Percentiles rank a stretch among this genome's conserved stretches.
phyloP scores from a whole-genome alignment of 2,113 vertebrate species.

The Acrocephalus kingi region DNA sequence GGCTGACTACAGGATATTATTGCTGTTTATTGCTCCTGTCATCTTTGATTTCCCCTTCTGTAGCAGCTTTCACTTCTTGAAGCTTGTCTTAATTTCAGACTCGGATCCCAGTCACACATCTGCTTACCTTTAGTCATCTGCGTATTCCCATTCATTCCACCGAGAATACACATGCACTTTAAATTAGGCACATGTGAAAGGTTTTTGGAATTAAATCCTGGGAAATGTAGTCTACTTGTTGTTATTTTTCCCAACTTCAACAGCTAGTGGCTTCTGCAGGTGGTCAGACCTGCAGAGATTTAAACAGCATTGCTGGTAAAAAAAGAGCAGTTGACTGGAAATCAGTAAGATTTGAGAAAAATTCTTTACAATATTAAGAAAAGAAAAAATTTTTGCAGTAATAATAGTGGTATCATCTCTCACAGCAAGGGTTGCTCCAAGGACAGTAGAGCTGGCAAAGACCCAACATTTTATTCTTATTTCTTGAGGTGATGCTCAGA shows the following conservation, averaged over 20 bases:
- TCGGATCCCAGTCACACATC: background rate
- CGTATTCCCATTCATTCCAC: background rate
- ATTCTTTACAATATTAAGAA: background rate
- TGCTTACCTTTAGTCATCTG: conserved; percentile 58
- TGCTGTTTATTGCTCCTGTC: conserved; percentile 40
- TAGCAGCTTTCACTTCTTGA: background rate
- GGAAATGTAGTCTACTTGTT: background rate
- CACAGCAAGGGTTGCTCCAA: conserved; percentile 9
- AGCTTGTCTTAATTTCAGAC: conserved; percentile 36
- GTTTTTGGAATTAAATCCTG: background rate
- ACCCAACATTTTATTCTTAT: conserved; percentile 8
- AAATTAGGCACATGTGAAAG: conserved; percentile 19
- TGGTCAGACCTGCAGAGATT: background rate
- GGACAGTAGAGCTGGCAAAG: conserved; percentile 35
- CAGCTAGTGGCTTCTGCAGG: background rate
- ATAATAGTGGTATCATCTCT: background rate
- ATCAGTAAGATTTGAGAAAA: background rate
- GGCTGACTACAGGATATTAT: background rate
- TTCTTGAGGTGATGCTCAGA: background rate
- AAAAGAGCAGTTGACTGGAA: background rate
- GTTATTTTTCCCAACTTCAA: conserved; percentile 2
- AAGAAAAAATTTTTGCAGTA: background rate
- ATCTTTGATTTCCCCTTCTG: conserved; percentile 10
- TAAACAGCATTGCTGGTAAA: background rate
- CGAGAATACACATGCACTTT: background rate